These are phyloP conservation scores for Paraescarpia echinospica DNA, from an alignment of 1,140 invertebrate species.

Conservation along the genomic window DNA sequence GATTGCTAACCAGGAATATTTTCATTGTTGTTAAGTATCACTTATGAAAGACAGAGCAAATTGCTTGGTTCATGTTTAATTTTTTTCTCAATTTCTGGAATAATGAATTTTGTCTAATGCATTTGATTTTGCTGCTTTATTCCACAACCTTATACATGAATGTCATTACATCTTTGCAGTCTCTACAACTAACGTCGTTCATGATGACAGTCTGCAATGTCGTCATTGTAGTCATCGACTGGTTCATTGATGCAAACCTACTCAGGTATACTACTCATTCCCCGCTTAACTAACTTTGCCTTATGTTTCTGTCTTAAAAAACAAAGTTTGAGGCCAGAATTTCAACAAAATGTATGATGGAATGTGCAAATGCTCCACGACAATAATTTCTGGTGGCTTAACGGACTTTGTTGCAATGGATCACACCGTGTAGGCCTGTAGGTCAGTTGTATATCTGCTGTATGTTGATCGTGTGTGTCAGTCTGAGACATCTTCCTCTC, in stretches of 20 bases:
- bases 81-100: neutral
- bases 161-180: slow-evolving; percentile 55
- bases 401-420: too few relatives aligned
- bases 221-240: slow-evolving; percentile 82
- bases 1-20: too few relatives aligned
- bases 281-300: neutral
- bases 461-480: neutral
- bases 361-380: too few relatives aligned
- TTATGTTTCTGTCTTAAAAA: neutral
- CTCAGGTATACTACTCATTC: slow-evolving; percentile 61
- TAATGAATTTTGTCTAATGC: neutral
- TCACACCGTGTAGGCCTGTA: too few relatives aligned
- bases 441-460: too few relatives aligned
- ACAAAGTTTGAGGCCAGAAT: neutral
- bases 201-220: slow-evolving; percentile 87
- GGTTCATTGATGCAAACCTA: slow-evolving; percentile 77
- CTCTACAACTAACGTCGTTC: slow-evolving; percentile 79
- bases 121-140: neutral
- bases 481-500: neutral
- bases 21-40: too few relatives aligned
- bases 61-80: too few relatives aligned
- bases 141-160: neutral
- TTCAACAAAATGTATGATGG: too few relatives aligned
- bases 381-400: too few relatives aligned
- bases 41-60: too few relatives aligned